These are phyloP conservation scores for Acridotheres tristis DNA, from an alignment of 2,797 vertebrate species.

Conservation along the genomic window DNA sequence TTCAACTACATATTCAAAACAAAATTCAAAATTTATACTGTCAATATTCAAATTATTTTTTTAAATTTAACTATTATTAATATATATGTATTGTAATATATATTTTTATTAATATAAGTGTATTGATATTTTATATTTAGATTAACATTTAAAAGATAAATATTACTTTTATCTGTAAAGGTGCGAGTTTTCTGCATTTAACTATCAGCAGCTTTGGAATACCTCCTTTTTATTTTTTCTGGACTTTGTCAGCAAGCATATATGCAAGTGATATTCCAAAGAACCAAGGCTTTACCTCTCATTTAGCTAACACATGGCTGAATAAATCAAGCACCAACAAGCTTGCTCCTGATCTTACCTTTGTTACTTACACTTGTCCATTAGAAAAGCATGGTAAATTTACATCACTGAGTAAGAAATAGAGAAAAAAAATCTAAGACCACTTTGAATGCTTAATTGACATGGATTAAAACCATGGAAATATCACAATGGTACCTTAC, in stretches of 20 bases:
- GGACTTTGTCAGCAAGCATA: background rate
- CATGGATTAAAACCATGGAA: background rate
- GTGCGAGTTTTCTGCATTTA: background rate
- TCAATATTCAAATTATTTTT: background rate
- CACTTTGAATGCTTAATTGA: background rate
- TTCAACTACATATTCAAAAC: background rate
- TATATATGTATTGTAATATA: no score
- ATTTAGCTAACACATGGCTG: background rate
- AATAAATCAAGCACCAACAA: background rate
- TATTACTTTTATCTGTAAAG: background rate
- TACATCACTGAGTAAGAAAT: background rate
- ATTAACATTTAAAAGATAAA: background rate
- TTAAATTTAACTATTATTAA: background rate
- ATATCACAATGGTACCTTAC: background rate
- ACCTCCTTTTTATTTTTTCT: background rate
- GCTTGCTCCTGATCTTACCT: background rate
- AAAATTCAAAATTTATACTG: background rate
- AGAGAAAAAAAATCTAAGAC: background rate
- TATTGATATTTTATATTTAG: background rate
- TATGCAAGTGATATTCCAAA: background rate
- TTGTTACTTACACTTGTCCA: background rate
- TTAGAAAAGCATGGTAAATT: background rate
- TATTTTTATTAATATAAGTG: no score
- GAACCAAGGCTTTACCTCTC: background rate
- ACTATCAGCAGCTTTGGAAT: background rate